Evolutionary conservation across 2,113 vertebrate genomes (phyloP).

Genomic region (Atrichornis clamosus): DNA sequence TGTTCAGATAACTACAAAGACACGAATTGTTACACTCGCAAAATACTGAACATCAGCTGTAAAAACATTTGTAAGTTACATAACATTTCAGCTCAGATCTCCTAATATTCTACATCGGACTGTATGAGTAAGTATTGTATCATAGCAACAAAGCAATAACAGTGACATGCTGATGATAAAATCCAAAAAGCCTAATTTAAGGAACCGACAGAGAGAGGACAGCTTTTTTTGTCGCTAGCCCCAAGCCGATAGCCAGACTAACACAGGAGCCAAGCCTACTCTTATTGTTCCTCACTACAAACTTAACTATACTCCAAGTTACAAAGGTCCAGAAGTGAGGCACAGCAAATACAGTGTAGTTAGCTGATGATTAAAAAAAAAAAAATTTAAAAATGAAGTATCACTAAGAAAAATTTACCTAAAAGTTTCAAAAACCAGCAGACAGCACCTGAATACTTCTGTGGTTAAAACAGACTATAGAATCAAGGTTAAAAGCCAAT

Average conservation of each 20-base stretch:
- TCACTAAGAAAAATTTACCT: background rate
- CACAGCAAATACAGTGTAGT: background rate
- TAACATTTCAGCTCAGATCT: constrained; percentile 51
- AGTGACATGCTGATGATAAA: constrained; percentile 60
- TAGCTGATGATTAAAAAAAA: background rate
- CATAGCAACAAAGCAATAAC: constrained; percentile 74
- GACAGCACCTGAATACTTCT: background rate
- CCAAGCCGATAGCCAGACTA: background rate
- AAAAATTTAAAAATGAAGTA: background rate
- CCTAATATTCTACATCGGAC: constrained; percentile 56
- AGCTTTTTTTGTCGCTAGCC: background rate
- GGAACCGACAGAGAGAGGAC: constrained; percentile 21
- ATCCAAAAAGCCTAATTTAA: constrained; percentile 73
- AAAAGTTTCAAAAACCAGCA: background rate
- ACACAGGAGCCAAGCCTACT: background rate
- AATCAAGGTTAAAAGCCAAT: background rate
- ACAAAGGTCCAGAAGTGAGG: background rate
- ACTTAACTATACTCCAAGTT: background rate
- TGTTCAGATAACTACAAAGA: background rate
- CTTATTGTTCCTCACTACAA: background rate
- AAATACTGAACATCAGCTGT: constrained; percentile 43
- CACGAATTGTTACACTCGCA: background rate
- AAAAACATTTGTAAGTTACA: constrained; percentile 52
- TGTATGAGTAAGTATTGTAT: constrained; percentile 66
- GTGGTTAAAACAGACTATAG: background rate